Base-by-base conservation (phyloP, 2,888 invertebrate genomes). In the Mythimna loreyi region DNA sequence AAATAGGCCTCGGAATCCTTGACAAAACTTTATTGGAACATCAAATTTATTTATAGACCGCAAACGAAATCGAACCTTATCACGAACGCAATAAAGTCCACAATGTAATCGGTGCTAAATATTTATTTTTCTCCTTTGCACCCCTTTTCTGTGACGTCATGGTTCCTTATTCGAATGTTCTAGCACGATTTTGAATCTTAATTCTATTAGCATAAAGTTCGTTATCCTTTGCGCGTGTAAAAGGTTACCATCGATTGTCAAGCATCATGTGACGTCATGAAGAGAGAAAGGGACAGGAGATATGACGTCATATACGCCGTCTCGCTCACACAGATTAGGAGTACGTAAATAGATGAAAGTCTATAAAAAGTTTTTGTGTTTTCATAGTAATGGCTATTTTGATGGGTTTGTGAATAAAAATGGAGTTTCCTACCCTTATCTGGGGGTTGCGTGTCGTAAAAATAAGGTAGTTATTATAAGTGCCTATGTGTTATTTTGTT, bases 291-390 rank as follows among this genome's bases (percentile, higher is more conserved):
- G 78, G 85, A 81, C 4, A 63, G 82, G 57, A 55, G 69, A 80
- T 80, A 80, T 89, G 89, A 90, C 90, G 89, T 90, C 89, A 89
- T 81, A 56, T 71, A 43, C 50, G 60, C 65, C 28, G 36, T 83
- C 86, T 83, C 82, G 25, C 58, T 89, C 80, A 40, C 36, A 75
- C 77, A 76, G 68, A 79, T 79, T 78, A 81, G 53, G 59, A 62
- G 66, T 58, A 60, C 72, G 65, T 69, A 70, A 75, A 67, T 49
- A 76, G 40, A 81, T 62, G 63, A n/a, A 62, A 53, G 69, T 36
- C 61, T 33, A 72, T 70, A 80, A 80, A 67, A 80, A 64, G 60
- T 64, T 70, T 65, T 65, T 56, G 63, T 63, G 55, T 55, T 59
- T 63, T 49, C 43, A 30, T 57, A 71, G 60, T 75, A 80, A 75